phyloP scores from a whole-genome alignment of 2,888 invertebrate genomes.

The Dryococelus australis region DNA sequence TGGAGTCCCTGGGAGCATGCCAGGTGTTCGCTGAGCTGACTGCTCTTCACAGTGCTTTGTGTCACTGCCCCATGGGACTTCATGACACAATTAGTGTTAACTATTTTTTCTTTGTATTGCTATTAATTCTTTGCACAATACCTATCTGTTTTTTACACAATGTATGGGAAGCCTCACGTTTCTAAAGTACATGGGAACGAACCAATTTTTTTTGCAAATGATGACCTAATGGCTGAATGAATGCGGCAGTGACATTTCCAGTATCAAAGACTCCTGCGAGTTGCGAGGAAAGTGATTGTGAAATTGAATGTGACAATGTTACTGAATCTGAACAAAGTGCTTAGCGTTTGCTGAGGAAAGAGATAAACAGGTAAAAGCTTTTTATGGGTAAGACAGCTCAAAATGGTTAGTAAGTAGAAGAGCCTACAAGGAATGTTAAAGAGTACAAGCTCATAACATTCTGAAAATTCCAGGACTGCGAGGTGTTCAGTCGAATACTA shows the following conservation, averaged over 20 bases:
- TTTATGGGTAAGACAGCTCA: neutral
- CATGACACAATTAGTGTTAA: neutral
- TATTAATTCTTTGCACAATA: neutral
- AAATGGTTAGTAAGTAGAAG: neutral
- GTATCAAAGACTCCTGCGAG: neutral
- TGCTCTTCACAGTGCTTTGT: neutral
- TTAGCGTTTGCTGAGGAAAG: no score
- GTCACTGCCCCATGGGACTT: neutral
- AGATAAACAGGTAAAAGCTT: neutral
- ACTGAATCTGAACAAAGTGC: no score
- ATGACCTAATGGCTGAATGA: neutral
- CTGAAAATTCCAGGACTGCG: no score
- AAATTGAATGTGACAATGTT: no score
- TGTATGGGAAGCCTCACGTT: neutral
- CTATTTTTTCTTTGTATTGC: neutral
- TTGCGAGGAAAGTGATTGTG: neutral
- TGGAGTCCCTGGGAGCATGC: no score
- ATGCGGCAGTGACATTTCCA: neutral
- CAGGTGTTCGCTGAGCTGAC: neutral
- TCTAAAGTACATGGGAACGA: neutral
- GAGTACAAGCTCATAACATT: neutral
- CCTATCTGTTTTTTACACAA: neutral
- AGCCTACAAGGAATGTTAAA: neutral
- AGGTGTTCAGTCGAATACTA: no score
- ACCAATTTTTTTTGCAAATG: neutral